Evolutionary conservation across 2,113 vertebrate genomes (phyloP).

Genomic region (Galeopterus variegatus): DNA sequence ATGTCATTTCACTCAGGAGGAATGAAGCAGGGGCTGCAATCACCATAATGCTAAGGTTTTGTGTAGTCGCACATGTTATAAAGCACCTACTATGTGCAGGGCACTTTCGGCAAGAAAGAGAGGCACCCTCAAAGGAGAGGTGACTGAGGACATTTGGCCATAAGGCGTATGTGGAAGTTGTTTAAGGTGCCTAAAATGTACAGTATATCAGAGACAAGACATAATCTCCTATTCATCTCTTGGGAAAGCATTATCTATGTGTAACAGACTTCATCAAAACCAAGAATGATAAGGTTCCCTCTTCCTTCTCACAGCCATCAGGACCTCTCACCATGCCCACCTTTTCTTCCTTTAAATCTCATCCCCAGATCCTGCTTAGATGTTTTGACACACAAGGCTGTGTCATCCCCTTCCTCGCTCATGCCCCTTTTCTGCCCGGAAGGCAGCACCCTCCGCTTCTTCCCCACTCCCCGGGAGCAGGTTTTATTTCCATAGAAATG

Average conservation of each 20-base stretch:
- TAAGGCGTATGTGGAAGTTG: background rate
- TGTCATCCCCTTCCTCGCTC: background rate
- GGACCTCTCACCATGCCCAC: background rate
- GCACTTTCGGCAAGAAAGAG: background rate
- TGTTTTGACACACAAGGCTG: background rate
- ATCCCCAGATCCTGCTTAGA: background rate
- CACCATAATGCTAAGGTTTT: background rate
- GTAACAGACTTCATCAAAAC: background rate
- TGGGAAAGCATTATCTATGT: background rate
- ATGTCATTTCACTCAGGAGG: accelerated
- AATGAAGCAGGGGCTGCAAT: background rate
- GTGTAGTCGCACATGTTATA: background rate
- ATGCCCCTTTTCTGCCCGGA: background rate
- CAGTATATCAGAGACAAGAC: background rate
- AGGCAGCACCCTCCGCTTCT: background rate
- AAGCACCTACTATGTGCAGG: background rate
- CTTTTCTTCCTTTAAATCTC: background rate
- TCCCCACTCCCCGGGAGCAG: background rate
- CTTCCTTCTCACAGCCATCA: background rate
- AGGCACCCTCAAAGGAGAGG: background rate
- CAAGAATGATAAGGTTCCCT: background rate
- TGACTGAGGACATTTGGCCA: background rate
- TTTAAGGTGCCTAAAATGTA: background rate
- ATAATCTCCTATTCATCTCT: background rate
- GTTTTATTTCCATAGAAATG: background rate